A percentile compares a stretch with the other conserved stretches of the same genome.
Conservation (phyloP, 2,888 invertebrate genomes). For the Carabus problematicus region DNA sequence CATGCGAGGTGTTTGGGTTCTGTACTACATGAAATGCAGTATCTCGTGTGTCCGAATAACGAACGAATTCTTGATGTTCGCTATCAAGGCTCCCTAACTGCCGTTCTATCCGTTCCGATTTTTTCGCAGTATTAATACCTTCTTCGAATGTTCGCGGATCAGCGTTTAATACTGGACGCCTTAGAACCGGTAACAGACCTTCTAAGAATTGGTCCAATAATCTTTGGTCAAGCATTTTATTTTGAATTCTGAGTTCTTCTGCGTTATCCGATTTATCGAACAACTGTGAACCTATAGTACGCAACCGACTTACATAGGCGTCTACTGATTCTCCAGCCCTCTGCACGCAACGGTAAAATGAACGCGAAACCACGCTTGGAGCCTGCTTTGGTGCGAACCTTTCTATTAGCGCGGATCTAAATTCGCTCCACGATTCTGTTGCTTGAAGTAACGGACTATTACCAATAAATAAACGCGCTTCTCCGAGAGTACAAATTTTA, state of each 20-base stretch:
- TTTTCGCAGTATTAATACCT: not conserved
- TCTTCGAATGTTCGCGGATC: conserved; percentile 1
- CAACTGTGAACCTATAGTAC: too few species aligned
- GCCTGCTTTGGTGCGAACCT: conserved; percentile 8
- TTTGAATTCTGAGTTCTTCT: not conserved
- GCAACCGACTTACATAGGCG: too few species aligned
- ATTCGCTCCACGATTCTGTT: too few species aligned
- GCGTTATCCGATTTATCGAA: too few species aligned
- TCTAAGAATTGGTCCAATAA: conserved; percentile 1
- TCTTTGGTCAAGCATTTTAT: not conserved
- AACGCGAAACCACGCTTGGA: not conserved
- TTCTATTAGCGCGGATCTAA: conserved; percentile 1
- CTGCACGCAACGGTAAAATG: conserved; percentile 6
- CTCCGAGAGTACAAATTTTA: too few species aligned
- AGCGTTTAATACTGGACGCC: not conserved
- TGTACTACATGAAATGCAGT: too few species aligned
- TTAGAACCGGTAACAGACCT: not conserved
- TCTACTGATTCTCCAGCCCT: too few species aligned
- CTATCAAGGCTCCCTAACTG: not conserved
- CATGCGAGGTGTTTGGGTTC: not conserved
- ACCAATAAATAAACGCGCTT: too few species aligned
- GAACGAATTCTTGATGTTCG: not conserved
- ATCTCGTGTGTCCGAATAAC: not conserved
- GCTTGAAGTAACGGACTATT: too few species aligned
- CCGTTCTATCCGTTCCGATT: not conserved